These are phyloP conservation scores for Scotopteryx bipunctaria DNA, from an alignment of 2,888 invertebrate species.

Conservation along the genomic window DNA sequence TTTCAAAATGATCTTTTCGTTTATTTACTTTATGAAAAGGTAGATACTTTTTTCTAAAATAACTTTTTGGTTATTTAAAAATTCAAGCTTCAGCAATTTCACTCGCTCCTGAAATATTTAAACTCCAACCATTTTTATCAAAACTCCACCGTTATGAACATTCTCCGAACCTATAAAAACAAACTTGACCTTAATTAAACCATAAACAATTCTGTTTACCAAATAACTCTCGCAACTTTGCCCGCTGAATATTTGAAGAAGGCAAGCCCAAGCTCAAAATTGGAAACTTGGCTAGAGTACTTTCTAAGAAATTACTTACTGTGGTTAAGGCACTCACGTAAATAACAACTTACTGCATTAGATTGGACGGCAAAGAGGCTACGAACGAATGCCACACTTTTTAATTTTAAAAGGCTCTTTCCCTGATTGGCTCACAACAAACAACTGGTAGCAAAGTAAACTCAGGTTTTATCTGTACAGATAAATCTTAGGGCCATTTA, in stretches of 20 bases:
- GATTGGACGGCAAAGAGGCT: slow-evolving; percentile 47
- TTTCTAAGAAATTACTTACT: slow-evolving; percentile 52
- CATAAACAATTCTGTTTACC: slow-evolving; percentile 41
- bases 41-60: too few species aligned
- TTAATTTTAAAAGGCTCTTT: slow-evolving; percentile 70
- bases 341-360: slow-evolving; percentile 58
- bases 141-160: slow-evolving; percentile 25
- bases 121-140: slow-evolving; percentile 22
- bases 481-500: slow-evolving; percentile 52
- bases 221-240: slow-evolving; percentile 37
- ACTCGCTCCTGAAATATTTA: slow-evolving; percentile 9
- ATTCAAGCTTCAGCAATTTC: slow-evolving; percentile 5
- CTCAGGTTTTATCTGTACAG: slow-evolving; percentile 45
- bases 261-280: slow-evolving; percentile 31
- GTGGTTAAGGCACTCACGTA: slow-evolving; percentile 55
- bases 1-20: too few species aligned
- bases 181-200: slow-evolving; percentile 42
- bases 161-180: slow-evolving; percentile 38
- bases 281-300: slow-evolving; percentile 42
- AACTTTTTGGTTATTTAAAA: too few species aligned
- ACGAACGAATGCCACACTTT: slow-evolving; percentile 61
- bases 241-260: slow-evolving; percentile 32
- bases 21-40: too few species aligned
- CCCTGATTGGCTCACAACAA: slow-evolving; percentile 56
- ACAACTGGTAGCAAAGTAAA: slow-evolving; percentile 47